Conservation (phyloP, 2,797 vertebrate genomes). For the Mionectes olivaceus region DNA sequence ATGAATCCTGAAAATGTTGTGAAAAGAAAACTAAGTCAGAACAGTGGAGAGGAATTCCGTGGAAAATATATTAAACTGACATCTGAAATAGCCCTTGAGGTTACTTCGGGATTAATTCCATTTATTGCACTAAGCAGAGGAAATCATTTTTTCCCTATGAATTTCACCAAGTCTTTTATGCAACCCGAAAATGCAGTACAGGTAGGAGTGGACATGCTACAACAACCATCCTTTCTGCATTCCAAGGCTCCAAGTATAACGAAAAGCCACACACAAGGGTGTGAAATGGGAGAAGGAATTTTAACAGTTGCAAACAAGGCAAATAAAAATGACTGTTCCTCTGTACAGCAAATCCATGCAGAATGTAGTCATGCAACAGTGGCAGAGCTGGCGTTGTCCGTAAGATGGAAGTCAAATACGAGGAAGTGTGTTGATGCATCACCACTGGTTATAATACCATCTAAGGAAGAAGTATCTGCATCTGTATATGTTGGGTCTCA, state of each 20-base stretch:
- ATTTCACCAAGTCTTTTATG: neutral
- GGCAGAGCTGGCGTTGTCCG: slow-evolving; percentile 52
- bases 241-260: neutral
- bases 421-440: slow-evolving; percentile 95
- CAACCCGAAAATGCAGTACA: neutral
- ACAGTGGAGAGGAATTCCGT: slow-evolving; percentile 12
- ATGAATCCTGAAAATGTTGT: neutral
- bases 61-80: slow-evolving; percentile 12
- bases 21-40: slow-evolving; percentile 67
- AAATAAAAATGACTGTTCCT: neutral
- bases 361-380: neutral
- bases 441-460: slow-evolving; percentile 82
- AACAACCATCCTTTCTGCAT: neutral
- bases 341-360: neutral
- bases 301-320: neutral
- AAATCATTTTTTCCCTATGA: slow-evolving; percentile 44
- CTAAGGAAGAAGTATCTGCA: slow-evolving; percentile 7
- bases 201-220: neutral
- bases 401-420: slow-evolving; percentile 90
- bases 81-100: neutral
- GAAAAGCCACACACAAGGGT: neutral
- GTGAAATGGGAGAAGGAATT: neutral
- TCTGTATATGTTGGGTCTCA: slow-evolving; percentile 92
- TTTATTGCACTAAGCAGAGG: slow-evolving; percentile 77
- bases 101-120: neutral